These are phyloP conservation scores for silkworm (Bombyx mori) DNA, from an alignment of 1,140 invertebrate species.

Conservation along the genomic window ASM3026992v2 NC_085124.1:10335001-10335500, in stretches of 20 bases:
- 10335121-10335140: no score
- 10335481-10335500: no score
- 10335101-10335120: no score
- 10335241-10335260: conserved; percentile 76
- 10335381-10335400: conserved; percentile 51
- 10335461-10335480: no score
- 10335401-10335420: conserved; percentile 75
- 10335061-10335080: no score
- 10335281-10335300: conserved; percentile 77
- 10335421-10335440: conserved; percentile 72
- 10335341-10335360: conserved; percentile 56
- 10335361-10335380: conserved; percentile 69
- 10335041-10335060: no score
- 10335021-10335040: no score
- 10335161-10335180: no score
- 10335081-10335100: no score
- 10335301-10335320: conserved; percentile 65
- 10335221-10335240: conserved; percentile 59
- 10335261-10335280: conserved; percentile 76
- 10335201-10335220: conserved; percentile 25
- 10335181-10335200: no score
- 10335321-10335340: conserved; percentile 74
- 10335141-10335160: no score
- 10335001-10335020: no score
- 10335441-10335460: neutral